A percentile compares a stretch with the other conserved stretches of the same genome.
These are phyloP conservation scores for Gobiocypris rarus DNA, from an alignment of 2,113 vertebrate species.

Conservation along the genomic window DNA sequence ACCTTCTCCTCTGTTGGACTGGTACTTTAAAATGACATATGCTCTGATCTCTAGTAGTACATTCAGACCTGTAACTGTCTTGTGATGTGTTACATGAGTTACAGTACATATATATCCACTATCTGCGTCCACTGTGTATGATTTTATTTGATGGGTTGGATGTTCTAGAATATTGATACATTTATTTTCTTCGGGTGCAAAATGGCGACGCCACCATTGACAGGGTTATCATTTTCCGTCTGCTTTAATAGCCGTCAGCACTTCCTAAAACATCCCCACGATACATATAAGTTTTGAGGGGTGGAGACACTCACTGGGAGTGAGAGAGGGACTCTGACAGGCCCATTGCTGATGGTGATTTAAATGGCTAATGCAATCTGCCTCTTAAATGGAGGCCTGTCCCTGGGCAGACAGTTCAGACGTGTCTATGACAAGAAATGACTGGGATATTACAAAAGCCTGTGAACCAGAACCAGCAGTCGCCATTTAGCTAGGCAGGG, in stretches of 20 bases:
- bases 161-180: slow-evolving; percentile 1
- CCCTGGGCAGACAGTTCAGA: slow-evolving; percentile 46
- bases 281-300: slow-evolving; percentile 52
- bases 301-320: slow-evolving; percentile 40
- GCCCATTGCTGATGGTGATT: slow-evolving; percentile 53
- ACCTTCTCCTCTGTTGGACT: neutral
- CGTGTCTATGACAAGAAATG: slow-evolving; percentile 44
- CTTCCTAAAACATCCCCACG: slow-evolving; percentile 40
- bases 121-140: neutral
- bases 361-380: slow-evolving; percentile 59
- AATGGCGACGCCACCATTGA: slow-evolving; percentile 20
- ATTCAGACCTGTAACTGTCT: neutral
- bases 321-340: slow-evolving; percentile 33
- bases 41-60: neutral
- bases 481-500: slow-evolving; percentile 44
- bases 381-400: slow-evolving; percentile 41
- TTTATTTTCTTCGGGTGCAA: slow-evolving; percentile 3
- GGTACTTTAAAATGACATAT: slow-evolving; percentile 18
- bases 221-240: slow-evolving; percentile 38
- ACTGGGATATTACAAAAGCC: slow-evolving; percentile 46
- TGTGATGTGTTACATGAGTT: neutral
- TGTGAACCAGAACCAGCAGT: slow-evolving; percentile 25
- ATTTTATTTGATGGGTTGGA: slow-evolving; percentile 24
- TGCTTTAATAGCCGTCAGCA: slow-evolving; percentile 40
- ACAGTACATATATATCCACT: neutral